phyloP scores from a whole-genome alignment of 1,140 invertebrate genomes.

The Saccostrea glomerata region DNA sequence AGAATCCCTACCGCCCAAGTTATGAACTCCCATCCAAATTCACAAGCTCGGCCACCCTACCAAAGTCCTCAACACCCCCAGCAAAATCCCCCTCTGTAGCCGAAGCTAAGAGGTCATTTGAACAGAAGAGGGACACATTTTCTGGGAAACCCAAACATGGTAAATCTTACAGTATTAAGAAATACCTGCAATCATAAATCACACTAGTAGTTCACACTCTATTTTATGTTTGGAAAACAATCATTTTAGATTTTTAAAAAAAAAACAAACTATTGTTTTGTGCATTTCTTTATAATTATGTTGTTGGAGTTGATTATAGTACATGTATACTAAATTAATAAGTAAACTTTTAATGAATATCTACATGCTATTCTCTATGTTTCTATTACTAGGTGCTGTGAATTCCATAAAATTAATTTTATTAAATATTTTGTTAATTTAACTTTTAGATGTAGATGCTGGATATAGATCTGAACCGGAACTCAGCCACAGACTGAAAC shows the following conservation, averaged over 20 bases:
- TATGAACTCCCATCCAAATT: slow-evolving; percentile 66
- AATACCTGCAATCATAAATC: no score
- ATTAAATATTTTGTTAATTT: background rate
- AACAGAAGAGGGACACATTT: slow-evolving; percentile 46
- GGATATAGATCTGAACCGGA: slow-evolving; percentile 74
- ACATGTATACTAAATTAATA: no score
- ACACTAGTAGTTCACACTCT: no score
- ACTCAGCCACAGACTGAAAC: slow-evolving; percentile 62
- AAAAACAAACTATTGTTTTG: no score
- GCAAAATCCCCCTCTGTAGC: background rate
- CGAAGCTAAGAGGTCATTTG: slow-evolving; percentile 37
- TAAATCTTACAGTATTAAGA: background rate
- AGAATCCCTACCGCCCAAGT: slow-evolving; percentile 67
- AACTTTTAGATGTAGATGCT: slow-evolving; percentile 61
- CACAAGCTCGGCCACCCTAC: slow-evolving; percentile 27
- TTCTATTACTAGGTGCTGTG: no score
- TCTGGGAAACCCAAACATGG: slow-evolving; percentile 39
- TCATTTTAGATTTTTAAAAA: no score
- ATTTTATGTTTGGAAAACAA: no score
- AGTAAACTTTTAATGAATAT: no score
- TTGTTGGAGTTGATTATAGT: no score
- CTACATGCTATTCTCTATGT: no score
- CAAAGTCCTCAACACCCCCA: background rate
- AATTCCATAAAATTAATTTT: background rate
- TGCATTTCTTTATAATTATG: no score